These are phyloP conservation scores for Zaprionus capensis DNA, from an alignment of 1,140 invertebrate species.

Conservation along the genomic window DNA sequence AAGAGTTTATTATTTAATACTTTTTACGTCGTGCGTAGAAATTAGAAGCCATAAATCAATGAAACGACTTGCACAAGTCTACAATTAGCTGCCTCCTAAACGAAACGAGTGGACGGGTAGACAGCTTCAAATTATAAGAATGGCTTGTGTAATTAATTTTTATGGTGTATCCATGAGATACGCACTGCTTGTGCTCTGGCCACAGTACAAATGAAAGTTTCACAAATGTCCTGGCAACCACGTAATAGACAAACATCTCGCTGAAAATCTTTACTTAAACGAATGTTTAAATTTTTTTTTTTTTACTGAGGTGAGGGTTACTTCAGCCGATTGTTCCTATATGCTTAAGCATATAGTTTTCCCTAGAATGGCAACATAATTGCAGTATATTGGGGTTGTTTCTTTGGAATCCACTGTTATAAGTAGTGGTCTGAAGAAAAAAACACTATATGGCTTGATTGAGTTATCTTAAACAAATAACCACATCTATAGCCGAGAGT, in stretches of 20 bases:
- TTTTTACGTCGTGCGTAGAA: constrained; percentile 76
- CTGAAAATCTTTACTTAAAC: too few relatives aligned
- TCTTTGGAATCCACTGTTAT: too few relatives aligned
- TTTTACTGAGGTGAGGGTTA: too few relatives aligned
- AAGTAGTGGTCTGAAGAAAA: too few relatives aligned
- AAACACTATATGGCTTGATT: too few relatives aligned
- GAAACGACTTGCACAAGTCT: constrained; percentile 77
- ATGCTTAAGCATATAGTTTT: too few relatives aligned
- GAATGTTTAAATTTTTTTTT: too few relatives aligned
- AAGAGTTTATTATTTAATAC: constrained; percentile 80
- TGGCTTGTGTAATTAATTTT: constrained; percentile 68
- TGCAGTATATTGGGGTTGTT: too few relatives aligned
- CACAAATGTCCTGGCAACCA: constrained; percentile 3
- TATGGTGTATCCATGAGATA: constrained; percentile 41
- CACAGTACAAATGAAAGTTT: constrained; percentile 7
- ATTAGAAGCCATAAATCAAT: constrained; percentile 80
- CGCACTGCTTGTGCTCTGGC: background rate
- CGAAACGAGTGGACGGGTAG: constrained; percentile 20
- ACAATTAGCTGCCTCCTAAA: constrained; percentile 64
- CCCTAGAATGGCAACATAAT: too few relatives aligned
- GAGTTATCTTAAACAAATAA: too few relatives aligned
- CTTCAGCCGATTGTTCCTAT: too few relatives aligned
- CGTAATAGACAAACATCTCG: background rate
- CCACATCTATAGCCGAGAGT: too few relatives aligned
- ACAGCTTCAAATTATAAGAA: constrained; percentile 62